These are phyloP conservation scores for Poecile montanus DNA, from an alignment of 2,797 vertebrate species.

Conservation along the genomic window DNA sequence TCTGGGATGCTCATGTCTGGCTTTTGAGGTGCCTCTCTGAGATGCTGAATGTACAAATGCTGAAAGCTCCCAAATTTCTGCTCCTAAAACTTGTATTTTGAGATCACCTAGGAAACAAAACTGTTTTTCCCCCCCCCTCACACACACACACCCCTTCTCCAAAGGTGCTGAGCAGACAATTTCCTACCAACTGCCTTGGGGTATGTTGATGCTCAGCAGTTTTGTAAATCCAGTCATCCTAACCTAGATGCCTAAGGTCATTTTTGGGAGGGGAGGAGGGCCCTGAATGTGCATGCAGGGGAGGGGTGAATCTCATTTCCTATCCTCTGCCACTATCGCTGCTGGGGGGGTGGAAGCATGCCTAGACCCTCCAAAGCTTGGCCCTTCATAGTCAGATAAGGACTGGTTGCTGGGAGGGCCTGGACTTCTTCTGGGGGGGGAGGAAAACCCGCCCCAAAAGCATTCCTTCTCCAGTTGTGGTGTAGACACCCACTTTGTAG, in stretches of 20 bases:
- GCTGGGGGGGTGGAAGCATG: not conserved
- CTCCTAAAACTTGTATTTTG: conserved; percentile 9
- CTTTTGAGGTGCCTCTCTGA: not conserved
- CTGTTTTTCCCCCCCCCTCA: not conserved
- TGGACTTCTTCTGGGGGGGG: not conserved
- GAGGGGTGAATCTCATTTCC: conserved; percentile 34
- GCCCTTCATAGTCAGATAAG: not conserved
- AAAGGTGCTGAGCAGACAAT: conserved; percentile 12
- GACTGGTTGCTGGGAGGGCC: not conserved
- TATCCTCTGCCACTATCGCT: not conserved
- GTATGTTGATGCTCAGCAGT: conserved; percentile 58
- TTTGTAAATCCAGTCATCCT: conserved; percentile 56
- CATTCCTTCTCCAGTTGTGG: not conserved
- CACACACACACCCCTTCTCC: not conserved
- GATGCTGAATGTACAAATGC: not conserved
- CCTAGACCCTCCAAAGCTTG: not conserved
- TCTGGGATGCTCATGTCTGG: not conserved
- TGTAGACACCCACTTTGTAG: conserved; percentile 3
- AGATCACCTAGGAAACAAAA: conserved; percentile 54
- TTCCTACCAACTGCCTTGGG: conserved; percentile 38
- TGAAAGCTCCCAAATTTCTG: not conserved
- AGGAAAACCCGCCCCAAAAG: not conserved
- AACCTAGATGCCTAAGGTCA: conserved; percentile 51
- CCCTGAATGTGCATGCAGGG: not conserved
- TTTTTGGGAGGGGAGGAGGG: conserved; percentile 28